These are phyloP conservation scores for Rhynchopsitta pachyrhyncha DNA, from an alignment of 2,113 vertebrate genomes.

Conservation along the genomic window DNA sequence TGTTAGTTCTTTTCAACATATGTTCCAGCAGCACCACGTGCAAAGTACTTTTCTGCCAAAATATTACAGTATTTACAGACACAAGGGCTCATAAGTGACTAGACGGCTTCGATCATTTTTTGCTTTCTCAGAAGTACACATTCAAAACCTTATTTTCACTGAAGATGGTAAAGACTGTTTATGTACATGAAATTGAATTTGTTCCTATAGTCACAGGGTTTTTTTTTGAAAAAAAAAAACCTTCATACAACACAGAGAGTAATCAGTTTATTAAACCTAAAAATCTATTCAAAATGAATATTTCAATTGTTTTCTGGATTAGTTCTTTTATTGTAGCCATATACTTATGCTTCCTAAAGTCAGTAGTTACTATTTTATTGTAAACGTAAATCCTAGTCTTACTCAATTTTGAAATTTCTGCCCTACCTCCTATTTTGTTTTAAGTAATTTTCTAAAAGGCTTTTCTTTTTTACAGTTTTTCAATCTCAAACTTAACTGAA, in stretches of 20 bases:
- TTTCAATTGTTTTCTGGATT: neutral
- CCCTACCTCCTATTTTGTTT: neutral
- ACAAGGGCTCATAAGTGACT: neutral
- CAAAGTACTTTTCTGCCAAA: neutral
- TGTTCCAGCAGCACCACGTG: neutral
- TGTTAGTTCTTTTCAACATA: neutral
- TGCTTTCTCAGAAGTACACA: neutral
- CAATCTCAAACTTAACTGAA: accelerated
- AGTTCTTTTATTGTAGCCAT: neutral
- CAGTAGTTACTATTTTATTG: neutral
- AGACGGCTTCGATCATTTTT: neutral
- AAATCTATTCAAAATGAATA: neutral
- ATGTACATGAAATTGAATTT: neutral
- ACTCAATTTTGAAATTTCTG: neutral
- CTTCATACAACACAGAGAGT: neutral
- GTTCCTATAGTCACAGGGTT: neutral
- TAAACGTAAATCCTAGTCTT: neutral
- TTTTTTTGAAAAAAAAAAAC: neutral
- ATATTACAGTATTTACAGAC: neutral
- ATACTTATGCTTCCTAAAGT: neutral
- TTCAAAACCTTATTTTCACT: neutral
- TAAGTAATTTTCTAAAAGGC: neutral
- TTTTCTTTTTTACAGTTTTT: neutral
- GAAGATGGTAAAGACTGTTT: neutral
- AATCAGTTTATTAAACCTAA: neutral